These are phyloP conservation scores for Trichechus manatus DNA, from an alignment of 2,113 vertebrate species.

Conservation along the genomic window DNA sequence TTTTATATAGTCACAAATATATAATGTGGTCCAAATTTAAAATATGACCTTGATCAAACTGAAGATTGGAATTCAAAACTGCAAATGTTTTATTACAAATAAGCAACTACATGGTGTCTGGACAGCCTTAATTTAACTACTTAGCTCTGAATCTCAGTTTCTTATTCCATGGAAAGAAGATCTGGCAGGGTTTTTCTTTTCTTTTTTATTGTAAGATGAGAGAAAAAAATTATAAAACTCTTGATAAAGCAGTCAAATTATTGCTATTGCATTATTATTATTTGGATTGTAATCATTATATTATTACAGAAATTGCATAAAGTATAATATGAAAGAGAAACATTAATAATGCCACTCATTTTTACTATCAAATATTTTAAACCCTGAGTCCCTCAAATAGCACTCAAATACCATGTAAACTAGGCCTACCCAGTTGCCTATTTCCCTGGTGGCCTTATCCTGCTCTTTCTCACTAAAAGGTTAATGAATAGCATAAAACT, in stretches of 20 bases:
- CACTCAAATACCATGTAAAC: neutral
- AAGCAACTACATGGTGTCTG: neutral
- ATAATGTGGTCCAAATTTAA: neutral
- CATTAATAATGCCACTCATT: neutral
- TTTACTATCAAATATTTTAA: slow-evolving; percentile 5
- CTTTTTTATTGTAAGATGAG: neutral
- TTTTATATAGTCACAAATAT: neutral
- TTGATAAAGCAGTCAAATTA: neutral
- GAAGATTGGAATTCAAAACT: neutral
- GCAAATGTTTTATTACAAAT: neutral
- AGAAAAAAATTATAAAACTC: neutral
- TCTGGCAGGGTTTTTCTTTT: neutral
- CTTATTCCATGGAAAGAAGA: neutral
- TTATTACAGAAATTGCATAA: neutral
- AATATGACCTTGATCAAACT: neutral
- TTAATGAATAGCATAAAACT: neutral
- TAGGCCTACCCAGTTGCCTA: too few species aligned
- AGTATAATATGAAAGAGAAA: neutral
- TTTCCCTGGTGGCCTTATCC: neutral
- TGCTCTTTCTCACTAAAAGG: neutral
- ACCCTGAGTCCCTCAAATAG: neutral
- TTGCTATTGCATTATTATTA: neutral
- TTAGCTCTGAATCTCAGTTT: neutral
- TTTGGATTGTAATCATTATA: neutral
- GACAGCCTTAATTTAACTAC: neutral